These are phyloP conservation scores for Tenualosa ilisha DNA, from an alignment of 2,797 vertebrate species.

Conservation along the genomic window DNA sequence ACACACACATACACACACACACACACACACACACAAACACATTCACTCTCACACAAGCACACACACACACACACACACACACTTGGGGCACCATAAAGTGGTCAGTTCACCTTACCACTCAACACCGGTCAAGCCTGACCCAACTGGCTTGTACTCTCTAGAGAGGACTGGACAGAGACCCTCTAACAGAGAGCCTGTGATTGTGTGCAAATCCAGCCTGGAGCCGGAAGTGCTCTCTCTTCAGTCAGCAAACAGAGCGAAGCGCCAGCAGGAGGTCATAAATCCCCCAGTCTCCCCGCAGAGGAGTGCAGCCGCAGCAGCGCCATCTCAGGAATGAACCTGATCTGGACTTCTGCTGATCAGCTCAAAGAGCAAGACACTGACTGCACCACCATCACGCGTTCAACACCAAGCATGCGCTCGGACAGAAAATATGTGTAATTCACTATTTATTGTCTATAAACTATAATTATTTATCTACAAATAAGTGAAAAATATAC, in stretches of 20 bases:
- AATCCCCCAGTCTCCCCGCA: too few species aligned
- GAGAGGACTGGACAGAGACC: background rate
- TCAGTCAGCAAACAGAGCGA: background rate
- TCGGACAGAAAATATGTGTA: too few species aligned
- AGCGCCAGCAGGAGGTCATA: too few species aligned
- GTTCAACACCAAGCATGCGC: too few species aligned
- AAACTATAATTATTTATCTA: too few species aligned
- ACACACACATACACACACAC: background rate
- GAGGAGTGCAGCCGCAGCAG: too few species aligned
- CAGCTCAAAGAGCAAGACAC: too few species aligned
- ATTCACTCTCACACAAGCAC: constrained; percentile 1
- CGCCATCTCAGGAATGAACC: too few species aligned
- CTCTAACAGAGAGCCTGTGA: background rate
- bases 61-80: background rate
- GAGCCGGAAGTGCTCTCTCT: background rate
- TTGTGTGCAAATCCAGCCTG: background rate
- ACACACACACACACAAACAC: constrained; percentile 17
- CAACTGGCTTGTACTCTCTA: background rate
- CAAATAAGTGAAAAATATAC: too few species aligned
- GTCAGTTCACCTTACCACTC: background rate
- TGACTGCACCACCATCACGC: too few species aligned
- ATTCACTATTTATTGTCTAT: too few species aligned
- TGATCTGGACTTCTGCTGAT: too few species aligned
- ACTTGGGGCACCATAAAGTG: background rate
- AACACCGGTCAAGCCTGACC: background rate